Evolutionary conservation across 2,888 invertebrate genomes (phyloP), one percentile per base, ranked within the genome.

Genomic region (Chirona hameri): DNA sequence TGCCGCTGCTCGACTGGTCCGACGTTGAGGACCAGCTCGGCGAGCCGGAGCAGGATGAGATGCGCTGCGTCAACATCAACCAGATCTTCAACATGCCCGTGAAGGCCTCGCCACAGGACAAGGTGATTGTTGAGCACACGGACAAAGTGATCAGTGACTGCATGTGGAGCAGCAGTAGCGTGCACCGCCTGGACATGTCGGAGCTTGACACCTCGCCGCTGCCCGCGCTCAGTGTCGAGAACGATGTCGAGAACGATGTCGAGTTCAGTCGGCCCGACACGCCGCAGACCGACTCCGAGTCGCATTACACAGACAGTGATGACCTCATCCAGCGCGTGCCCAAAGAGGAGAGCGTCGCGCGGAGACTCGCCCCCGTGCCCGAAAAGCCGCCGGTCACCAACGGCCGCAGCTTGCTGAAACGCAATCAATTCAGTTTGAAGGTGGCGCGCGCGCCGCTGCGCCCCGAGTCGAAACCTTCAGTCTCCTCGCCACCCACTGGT

Each of bases 81-180:
- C 76, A 76, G 46, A 76, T 76, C 27, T 76, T 76, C 76, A 76
- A 76, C 46, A 46, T 76, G 76, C 24, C 76, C 9, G 24, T 10
- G 9, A 76, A 76, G 27, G n/a, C 27, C 14, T 24, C 31, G 14
- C 3, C 14, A 24, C 76, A 39, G 1, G 76, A 76, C 12, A 46
- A 39, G 24, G 72, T 14, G 24, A 4, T 24, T 72, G 39, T 21
- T 5, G 39, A 31, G 21, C 39, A 76, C 76, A 76, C 24, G 24
- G 76, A 76, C 76, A 76, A 76, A 27, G 76, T 76, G 76, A 76
- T 76, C 21, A 76, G 76, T 76, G 76, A 76, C 27, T 76, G 76
- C 21, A 76, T 76, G 76, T 76, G 76, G 76, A 76, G 76, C 31
- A 76, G 76, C 46, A 76, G 76, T 24, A 76, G 76, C 24, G 9